phyloP scores from a whole-genome alignment of 2,888 invertebrate genomes.

The Panopea generosa region DNA sequence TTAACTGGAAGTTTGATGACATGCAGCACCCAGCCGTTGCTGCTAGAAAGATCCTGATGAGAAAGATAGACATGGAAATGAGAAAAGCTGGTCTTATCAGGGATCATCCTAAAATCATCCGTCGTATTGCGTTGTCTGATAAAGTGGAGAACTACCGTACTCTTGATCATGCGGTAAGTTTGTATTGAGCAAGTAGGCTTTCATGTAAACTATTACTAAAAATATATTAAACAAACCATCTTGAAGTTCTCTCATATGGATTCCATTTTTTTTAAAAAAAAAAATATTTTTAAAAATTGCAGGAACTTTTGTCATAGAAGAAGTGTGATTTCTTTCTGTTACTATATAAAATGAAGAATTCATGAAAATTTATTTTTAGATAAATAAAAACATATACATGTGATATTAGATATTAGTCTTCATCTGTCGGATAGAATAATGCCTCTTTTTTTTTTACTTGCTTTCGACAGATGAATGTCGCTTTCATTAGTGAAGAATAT shows the following conservation, averaged over 20 bases:
- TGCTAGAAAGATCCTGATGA: conserved; percentile 68
- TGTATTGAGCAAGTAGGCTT: background rate
- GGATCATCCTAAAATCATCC: conserved; percentile 54
- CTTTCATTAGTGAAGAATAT: too few relatives aligned
- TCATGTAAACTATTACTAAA: background rate
- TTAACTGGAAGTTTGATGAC: conserved; percentile 66
- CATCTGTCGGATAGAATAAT: too few relatives aligned
- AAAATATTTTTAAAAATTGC: background rate
- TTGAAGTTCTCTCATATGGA: background rate
- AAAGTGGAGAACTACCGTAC: conserved; percentile 68
- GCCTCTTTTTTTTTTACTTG: too few relatives aligned
- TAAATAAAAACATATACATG: too few relatives aligned
- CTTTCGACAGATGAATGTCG: too few relatives aligned
- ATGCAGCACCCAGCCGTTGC: conserved; percentile 70
- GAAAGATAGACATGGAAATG: conserved; percentile 67
- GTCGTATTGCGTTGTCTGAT: conserved; percentile 58
- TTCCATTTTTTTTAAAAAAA: background rate
- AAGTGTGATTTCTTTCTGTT: background rate
- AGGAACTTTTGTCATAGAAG: background rate
- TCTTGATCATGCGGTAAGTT: conserved; percentile 65
- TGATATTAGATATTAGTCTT: too few relatives aligned
- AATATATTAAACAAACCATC: background rate
- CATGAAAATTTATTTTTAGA: too few relatives aligned
- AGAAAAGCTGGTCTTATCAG: conserved; percentile 54
- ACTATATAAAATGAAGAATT: too few relatives aligned